phyloP scores from a whole-genome alignment of 2,888 invertebrate species.

The Acrobasis suavella region DNA sequence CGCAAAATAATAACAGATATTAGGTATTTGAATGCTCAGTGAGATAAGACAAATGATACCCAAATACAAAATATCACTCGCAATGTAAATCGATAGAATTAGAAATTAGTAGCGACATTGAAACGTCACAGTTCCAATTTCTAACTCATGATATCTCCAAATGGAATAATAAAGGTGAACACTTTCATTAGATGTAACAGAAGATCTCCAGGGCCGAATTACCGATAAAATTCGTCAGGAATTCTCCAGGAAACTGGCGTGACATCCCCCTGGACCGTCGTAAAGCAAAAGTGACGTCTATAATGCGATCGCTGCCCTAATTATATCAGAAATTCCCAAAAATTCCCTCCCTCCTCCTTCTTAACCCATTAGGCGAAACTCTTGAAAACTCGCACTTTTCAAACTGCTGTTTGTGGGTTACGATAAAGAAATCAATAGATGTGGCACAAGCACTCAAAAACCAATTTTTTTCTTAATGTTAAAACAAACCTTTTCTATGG shows the following conservation, averaged over 20 bases:
- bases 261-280: conserved; percentile 56
- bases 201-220: conserved; percentile 19
- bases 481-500: no score
- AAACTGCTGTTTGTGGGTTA: conserved; percentile 41
- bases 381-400: conserved; percentile 66
- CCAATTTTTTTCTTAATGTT: no score
- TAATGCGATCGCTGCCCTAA: conserved; percentile 75
- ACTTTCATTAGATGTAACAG: conserved; percentile 21
- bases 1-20: no score
- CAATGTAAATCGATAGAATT: background rate
- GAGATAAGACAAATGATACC: no score
- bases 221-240: conserved; percentile 24
- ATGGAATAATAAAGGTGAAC: conserved; percentile 25
- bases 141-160: conserved; percentile 16
- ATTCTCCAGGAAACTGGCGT: conserved; percentile 27
- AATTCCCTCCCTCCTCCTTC: conserved; percentile 60
- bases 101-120: background rate
- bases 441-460: no score
- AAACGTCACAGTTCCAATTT: conserved; percentile 14
- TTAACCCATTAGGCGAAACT: conserved; percentile 73
- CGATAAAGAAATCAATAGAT: no score
- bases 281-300: conserved; percentile 76
- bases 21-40: no score
- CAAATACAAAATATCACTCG: no score
- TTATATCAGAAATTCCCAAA: conserved; percentile 75